Base-by-base conservation (phyloP, 2,888 invertebrate species). In the Rotaria sp. region DNA sequence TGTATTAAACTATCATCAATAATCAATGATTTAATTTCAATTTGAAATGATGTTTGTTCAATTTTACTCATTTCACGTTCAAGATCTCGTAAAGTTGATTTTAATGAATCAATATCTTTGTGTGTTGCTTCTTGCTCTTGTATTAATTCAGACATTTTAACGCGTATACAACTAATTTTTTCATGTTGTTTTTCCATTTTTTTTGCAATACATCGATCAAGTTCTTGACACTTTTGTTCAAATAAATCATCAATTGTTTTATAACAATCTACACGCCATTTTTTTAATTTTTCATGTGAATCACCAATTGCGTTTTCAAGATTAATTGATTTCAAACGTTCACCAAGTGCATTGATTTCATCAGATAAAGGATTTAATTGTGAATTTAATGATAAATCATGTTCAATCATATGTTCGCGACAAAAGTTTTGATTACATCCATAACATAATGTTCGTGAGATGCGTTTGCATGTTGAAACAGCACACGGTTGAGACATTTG, bases 381-480 rank as follows among this genome's bases (percentile, higher is more conserved):
- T 30, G 59, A 59, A 59, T 59, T 59, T 0, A 59, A 4, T 4
- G 30, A 30, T 59, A 30, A n/a, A 30, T 59, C 59, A 59, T 59
- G 59, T 59, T 59, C 59, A 59, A n/a, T n/a, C 59, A 59, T 59
- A 59, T 59, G 59, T 59, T 59, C 59, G 30, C 59, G 59, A 59
- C 59, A 59, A n/a, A 59, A 59, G 3, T 59, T 59, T 30, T 59
- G 59, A 30, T 59, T 59, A 59, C 59, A 59, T 30, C 59, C 59
- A 59, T 59, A 59, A 59, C 59, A 59, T 59, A 59, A n/a, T 4
- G 59, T 59, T 8, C n/a, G 59, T 30, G 59, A 59, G 2, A 59
- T 15, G 2, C 59, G 59, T 59, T 30, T n/a, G 15, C 59, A 59
- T 18, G 59, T 15, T 30, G n/a, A n/a, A 15, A 59, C 30, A 30